phyloP scores from a whole-genome alignment of 2,113 vertebrate genomes.

The Salvator merianae region DNA sequence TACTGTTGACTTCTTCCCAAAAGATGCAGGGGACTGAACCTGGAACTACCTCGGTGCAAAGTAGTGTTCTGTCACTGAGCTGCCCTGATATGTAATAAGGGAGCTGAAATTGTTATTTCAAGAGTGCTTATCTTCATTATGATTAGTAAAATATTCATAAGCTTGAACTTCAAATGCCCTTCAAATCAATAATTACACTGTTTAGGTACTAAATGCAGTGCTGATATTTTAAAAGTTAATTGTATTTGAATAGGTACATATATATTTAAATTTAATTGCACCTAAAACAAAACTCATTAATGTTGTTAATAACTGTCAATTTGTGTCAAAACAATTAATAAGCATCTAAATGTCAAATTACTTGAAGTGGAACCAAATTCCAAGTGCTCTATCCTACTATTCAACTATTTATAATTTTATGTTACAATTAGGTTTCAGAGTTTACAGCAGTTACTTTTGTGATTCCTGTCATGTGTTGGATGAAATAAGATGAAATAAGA shows the following conservation, averaged over 20 bases:
- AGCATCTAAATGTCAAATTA: background rate
- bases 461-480: background rate
- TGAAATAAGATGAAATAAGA: background rate
- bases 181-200: background rate
- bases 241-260: background rate
- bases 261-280: background rate
- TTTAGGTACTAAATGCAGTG: background rate
- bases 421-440: background rate
- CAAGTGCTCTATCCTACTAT: background rate
- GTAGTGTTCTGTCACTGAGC: no score
- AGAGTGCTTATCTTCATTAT: background rate
- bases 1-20: background rate
- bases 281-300: background rate
- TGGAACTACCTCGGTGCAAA: no score
- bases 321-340: background rate
- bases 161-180: background rate
- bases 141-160: background rate
- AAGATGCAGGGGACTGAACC: no score
- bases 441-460: background rate
- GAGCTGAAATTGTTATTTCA: background rate
- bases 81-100: background rate
- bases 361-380: background rate
- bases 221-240: background rate
- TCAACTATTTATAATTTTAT: background rate
- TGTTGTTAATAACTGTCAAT: background rate